These are phyloP conservation scores for Pedionomus torquatus DNA, from an alignment of 2,113 vertebrate genomes.

Conservation along the genomic window DNA sequence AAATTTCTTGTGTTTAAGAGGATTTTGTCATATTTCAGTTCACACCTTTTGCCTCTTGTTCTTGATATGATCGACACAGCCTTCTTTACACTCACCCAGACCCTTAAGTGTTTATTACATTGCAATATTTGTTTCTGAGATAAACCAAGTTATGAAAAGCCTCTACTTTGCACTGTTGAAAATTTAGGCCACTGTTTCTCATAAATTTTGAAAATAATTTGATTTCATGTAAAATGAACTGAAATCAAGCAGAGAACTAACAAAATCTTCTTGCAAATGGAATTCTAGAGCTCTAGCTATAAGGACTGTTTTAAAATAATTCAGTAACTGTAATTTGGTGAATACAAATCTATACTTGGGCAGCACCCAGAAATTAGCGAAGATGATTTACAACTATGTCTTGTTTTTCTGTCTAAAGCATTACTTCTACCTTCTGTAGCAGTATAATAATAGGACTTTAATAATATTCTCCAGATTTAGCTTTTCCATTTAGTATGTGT, in stretches of 20 bases:
- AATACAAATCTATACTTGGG: fast-evolving
- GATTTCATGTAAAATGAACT: neutral
- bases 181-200: fast-evolving
- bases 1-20: neutral
- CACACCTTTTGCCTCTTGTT: neutral
- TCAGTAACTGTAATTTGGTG: neutral
- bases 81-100: neutral
- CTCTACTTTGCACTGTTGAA: neutral
- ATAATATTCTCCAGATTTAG: neutral
- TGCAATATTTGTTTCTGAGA: neutral
- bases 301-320: neutral
- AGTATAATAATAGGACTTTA: neutral
- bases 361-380: neutral
- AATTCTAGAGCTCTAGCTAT: neutral
- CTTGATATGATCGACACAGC: neutral
- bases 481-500: neutral
- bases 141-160: neutral
- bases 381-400: neutral
- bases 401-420: neutral
- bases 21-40: neutral
- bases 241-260: neutral
- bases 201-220: neutral
- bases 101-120: neutral
- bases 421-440: neutral
- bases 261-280: neutral